These are phyloP conservation scores for Nasonia oneida DNA, from an alignment of 2,888 invertebrate species.

Conservation along the genomic window DNA sequence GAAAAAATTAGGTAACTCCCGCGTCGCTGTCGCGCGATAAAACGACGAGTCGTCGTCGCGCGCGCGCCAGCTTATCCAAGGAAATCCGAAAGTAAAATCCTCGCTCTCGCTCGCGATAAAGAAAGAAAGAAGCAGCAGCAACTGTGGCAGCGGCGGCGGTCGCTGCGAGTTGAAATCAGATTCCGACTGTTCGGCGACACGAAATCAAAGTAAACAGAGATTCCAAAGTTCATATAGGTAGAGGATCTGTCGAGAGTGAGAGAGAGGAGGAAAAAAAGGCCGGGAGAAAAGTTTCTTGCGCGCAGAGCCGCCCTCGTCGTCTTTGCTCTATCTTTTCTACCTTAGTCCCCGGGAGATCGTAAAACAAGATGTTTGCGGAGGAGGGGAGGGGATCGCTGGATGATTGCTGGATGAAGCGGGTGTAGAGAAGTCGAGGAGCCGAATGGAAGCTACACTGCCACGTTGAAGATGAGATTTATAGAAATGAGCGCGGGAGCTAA, in stretches of 20 bases:
- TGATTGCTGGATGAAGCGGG: constrained; percentile 3
- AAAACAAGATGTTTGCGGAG: constrained; percentile 44
- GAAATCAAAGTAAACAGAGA: constrained; percentile 58
- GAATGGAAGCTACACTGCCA: not conserved
- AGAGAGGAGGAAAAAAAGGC: not conserved
- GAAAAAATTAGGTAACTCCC: constrained; percentile 31
- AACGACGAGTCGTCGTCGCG: no score
- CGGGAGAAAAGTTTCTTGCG: constrained; percentile 23
- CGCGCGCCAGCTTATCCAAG: constrained; percentile 42
- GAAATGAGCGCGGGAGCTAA: constrained; percentile 7
- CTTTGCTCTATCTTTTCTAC: constrained; percentile 12
- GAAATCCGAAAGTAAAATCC: constrained; percentile 60
- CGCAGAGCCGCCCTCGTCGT: constrained; percentile 6
- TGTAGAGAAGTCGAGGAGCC: constrained; percentile 11
- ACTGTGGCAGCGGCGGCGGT: not conserved
- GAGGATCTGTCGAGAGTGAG: not conserved
- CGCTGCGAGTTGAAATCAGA: constrained; percentile 39
- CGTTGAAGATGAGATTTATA: constrained; percentile 14
- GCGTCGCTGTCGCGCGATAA: not conserved
- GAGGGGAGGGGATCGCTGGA: not conserved
- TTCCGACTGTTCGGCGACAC: constrained; percentile 54
- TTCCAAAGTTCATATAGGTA: not conserved
- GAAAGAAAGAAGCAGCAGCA: constrained; percentile 10
- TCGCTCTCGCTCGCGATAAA: constrained; percentile 9
- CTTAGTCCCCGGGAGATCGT: constrained; percentile 20